phyloP scores from a whole-genome alignment of 2,113 vertebrate genomes.

The Petroica traversi region DNA sequence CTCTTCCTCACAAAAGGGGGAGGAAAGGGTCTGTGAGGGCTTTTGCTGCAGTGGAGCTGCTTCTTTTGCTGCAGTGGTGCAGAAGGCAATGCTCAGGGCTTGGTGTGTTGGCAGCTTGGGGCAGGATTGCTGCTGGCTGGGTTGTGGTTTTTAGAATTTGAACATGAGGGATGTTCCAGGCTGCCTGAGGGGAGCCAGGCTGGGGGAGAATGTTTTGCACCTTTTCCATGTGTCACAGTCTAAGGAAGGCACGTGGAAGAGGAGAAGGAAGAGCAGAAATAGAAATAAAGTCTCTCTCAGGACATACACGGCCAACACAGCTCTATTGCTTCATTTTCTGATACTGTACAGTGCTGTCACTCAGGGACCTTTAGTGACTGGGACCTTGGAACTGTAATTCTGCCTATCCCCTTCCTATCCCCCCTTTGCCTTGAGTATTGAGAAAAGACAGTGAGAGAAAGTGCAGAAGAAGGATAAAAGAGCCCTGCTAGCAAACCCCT shows the following conservation, averaged over 20 bases:
- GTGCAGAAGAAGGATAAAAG: not conserved
- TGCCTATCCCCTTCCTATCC: not conserved
- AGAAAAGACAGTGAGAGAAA: not conserved
- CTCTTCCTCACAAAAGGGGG: not conserved
- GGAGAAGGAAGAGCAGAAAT: not conserved
- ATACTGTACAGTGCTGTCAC: conserved; percentile 61
- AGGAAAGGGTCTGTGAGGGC: not conserved
- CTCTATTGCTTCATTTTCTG: conserved; percentile 47
- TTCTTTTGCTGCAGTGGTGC: not conserved
- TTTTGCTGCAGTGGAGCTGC: not conserved
- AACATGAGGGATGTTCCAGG: not conserved
- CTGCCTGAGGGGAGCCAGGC: not conserved
- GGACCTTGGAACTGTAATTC: conserved; percentile 60
- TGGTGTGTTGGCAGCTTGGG: not conserved
- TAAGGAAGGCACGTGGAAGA: not conserved
- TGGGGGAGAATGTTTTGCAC: not conserved
- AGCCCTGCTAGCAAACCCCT: conserved; percentile 14
- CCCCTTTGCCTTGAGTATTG: not conserved
- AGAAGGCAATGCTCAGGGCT: not conserved
- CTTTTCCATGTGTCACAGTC: not conserved
- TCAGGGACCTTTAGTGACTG: conserved; percentile 67
- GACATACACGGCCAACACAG: conserved; percentile 28
- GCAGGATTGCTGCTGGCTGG: not conserved
- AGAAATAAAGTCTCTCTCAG: conserved; percentile 63
- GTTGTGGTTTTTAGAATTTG: fast-evolving